A percentile compares a stretch with the other conserved stretches of the same genome.
Evolutionary conservation across 2,113 vertebrate species (phyloP).

Genomic region (Corynorhinus townsendii): DNA sequence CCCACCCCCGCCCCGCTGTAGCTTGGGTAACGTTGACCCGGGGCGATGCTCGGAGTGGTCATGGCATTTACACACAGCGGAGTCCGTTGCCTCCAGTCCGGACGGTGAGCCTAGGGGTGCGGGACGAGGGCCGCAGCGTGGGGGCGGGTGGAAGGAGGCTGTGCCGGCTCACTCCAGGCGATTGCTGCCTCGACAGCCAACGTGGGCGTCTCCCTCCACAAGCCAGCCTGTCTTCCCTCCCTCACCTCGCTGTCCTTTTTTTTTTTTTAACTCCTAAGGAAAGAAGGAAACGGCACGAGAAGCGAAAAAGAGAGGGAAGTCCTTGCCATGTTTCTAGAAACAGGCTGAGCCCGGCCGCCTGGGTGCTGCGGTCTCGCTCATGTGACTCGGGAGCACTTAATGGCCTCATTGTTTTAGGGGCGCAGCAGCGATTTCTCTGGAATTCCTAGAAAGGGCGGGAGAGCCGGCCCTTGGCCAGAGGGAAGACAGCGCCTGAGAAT

Average conservation of each 20-base stretch:
- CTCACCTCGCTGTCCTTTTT: neutral
- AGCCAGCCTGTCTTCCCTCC: accelerated
- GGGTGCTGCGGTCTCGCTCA: neutral
- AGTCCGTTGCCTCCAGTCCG: neutral
- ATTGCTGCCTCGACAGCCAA: too few species aligned
- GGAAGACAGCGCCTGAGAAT: neutral
- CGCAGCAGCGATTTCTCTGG: constrained; percentile 10
- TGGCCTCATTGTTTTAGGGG: constrained; percentile 24
- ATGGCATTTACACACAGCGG: accelerated
- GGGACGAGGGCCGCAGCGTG: too few species aligned
- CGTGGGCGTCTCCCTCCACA: too few species aligned
- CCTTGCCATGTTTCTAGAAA: neutral
- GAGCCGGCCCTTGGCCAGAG: neutral
- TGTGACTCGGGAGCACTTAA: constrained; percentile 16
- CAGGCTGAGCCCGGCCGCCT: neutral
- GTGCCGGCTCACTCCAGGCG: accelerated
- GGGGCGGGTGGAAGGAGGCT: too few species aligned
- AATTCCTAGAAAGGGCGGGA: constrained; percentile 39
- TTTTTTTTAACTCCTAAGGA: neutral
- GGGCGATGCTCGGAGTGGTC: constrained; percentile 4
- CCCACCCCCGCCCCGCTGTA: too few species aligned
- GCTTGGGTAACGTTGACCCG: constrained; percentile 55
- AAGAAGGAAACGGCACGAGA: neutral
- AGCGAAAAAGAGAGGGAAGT: neutral
- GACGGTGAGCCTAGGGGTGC: too few species aligned